These are phyloP conservation scores for Eilema caniola DNA, from an alignment of 2,888 invertebrate genomes.

Conservation along the genomic window DNA sequence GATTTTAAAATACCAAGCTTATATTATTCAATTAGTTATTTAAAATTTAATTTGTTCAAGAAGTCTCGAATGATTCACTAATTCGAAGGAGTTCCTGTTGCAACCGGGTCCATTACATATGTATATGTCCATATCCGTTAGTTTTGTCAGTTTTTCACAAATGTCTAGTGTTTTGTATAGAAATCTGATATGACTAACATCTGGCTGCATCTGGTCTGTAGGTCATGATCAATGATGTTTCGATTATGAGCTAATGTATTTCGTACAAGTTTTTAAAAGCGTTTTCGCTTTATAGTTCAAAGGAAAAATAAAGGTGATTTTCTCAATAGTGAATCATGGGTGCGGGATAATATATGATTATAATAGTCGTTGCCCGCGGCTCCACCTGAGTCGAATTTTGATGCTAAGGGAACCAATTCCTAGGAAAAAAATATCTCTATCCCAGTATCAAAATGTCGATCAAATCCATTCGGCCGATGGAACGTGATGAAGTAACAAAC, in stretches of 20 bases:
- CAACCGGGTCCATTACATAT: neutral
- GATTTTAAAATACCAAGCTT: neutral
- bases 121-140: too few species aligned
- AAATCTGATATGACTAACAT: neutral
- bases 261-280: neutral
- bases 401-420: too few species aligned
- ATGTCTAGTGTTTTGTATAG: neutral
- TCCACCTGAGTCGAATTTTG: too few species aligned
- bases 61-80: neutral
- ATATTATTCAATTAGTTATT: neutral
- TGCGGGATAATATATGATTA: neutral
- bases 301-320: too few species aligned
- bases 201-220: neutral
- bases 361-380: too few species aligned
- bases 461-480: too few species aligned
- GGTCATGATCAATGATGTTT: constrained; percentile 4
- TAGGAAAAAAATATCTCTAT: too few species aligned
- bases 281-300: neutral
- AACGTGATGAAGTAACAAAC: too few species aligned
- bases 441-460: too few species aligned
- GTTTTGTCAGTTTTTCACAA: neutral
- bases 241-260: neutral
- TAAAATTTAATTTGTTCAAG: neutral
- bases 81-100: neutral
- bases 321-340: neutral